Base-by-base conservation (phyloP, 2,113 vertebrate species). In the Ceyx margarethae region DNA sequence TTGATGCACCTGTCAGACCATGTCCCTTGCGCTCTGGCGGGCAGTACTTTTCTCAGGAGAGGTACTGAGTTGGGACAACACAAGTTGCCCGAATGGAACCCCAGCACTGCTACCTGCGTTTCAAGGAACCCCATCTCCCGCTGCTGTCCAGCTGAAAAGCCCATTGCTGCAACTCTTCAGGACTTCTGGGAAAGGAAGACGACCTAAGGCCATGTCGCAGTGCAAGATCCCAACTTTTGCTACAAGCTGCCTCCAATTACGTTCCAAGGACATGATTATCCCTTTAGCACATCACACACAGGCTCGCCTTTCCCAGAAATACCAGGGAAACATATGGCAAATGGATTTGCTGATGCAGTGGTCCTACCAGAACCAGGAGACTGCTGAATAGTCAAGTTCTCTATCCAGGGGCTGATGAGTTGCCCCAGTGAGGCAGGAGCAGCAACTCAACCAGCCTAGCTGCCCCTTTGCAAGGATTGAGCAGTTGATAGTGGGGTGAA, bases 261-360 rank as follows among this genome's bases (percentile, higher is more conserved):
- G 0, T 88, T 89, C 64, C 85, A 93, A 65, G 37, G 43, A 48
- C 10, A 11, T 10, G 20, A 40, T n/a, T 56, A 46, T 22, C 62
- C 37, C 74, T 87, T 53, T 81, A 40, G 57, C 42, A 83, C 48
- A 68, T 71, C 68, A 35, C 29, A 60, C 13, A 8, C 18, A 67
- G 60, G 61, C 65, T 81, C 26, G 43, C 33, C 79, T 81, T 83
- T 78, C 72, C 46, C 84, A 85, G 81, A 84, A 92, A 76, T 6
- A 20, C 46, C 60, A 91, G 33, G 50, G 62, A 74, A 61, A 81
- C 66, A 64, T 22, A 40, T 5, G 87, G 20, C 25, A 68, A 83
- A 80, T 10, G 78, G 17, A 78, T 26, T 22, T 33, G 50, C 65
- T 57, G 69, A 80, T 75, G 53, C 60, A 81, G 22, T 26, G 16